A percentile compares a stretch with the other conserved stretches of the same genome.
These are phyloP conservation scores for Paragorgia papillata DNA, from an alignment of 92 coral and sea anemone genomes.

Conservation along the genomic window DNA sequence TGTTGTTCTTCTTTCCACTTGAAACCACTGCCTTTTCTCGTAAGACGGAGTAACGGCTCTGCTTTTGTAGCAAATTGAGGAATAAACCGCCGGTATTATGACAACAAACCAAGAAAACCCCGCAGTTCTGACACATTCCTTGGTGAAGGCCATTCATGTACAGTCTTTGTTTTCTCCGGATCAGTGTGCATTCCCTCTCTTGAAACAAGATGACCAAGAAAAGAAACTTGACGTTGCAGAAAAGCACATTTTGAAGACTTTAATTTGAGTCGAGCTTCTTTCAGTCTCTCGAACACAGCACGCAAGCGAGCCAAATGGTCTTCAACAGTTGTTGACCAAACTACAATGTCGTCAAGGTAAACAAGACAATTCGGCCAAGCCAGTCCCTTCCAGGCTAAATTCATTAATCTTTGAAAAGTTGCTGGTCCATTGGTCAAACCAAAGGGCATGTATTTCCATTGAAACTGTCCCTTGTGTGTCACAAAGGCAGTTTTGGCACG, in stretches of 20 bases:
- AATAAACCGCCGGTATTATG: too few species aligned
- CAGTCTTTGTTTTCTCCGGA: too few species aligned
- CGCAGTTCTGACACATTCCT: too few species aligned
- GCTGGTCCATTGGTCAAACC: slow-evolving; percentile 52
- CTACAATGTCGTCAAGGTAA: slow-evolving; percentile 52
- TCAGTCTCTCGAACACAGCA: background rate
- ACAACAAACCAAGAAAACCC: too few species aligned
- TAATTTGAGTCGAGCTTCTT: slow-evolving; percentile 29
- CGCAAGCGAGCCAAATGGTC: slow-evolving; percentile 50
- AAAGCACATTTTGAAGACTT: slow-evolving; percentile 50
- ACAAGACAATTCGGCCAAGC: slow-evolving; percentile 41
- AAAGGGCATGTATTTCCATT: slow-evolving; percentile 60
- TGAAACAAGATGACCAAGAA: slow-evolving; percentile 60
- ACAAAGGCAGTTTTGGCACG: slow-evolving; percentile 62
- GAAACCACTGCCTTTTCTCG: too few species aligned
- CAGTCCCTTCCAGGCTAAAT: background rate
- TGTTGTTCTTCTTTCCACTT: too few species aligned
- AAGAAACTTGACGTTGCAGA: slow-evolving; percentile 43
- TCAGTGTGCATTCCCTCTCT: too few species aligned
- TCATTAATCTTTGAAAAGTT: slow-evolving; percentile 49
- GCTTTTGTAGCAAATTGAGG: too few species aligned
- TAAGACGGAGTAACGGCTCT: too few species aligned
- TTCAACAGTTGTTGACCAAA: slow-evolving; percentile 50
- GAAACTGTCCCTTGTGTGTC: slow-evolving; percentile 61
- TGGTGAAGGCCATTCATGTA: too few species aligned